A percentile compares a stretch with the other conserved stretches of the same genome.
Evolutionary conservation across 2,888 invertebrate species (phyloP).

Genomic region (Chouioia cunea): DNA sequence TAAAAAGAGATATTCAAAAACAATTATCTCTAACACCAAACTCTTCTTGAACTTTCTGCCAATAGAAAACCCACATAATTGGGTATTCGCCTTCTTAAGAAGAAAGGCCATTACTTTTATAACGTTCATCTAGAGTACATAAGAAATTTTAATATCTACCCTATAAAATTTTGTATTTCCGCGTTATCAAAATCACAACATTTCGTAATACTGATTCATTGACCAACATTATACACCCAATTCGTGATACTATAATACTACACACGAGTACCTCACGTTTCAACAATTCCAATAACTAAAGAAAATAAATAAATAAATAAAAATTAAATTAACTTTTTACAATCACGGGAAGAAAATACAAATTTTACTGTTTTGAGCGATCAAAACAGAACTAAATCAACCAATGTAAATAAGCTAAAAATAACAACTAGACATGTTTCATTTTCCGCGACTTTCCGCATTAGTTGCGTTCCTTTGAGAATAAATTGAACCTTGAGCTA

Average conservation of each 20-base stretch:
- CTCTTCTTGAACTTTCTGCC: no score
- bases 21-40: no score
- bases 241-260: neutral
- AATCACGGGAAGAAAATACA: neutral
- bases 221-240: neutral
- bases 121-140: slow-evolving; percentile 18
- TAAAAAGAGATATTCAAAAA: no score
- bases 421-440: slow-evolving; percentile 64
- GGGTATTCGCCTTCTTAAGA: no score
- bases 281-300: neutral
- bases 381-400: slow-evolving; percentile 16
- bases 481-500: slow-evolving; percentile 86
- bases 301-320: slow-evolving; percentile 19
- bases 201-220: slow-evolving; percentile 37
- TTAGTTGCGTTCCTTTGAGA: slow-evolving; percentile 73
- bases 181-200: slow-evolving; percentile 18
- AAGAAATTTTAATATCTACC: slow-evolving; percentile 21
- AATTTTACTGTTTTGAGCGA: neutral
- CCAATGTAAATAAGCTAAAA: slow-evolving; percentile 53
- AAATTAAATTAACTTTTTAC: slow-evolving; percentile 11
- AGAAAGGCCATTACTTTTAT: no score
- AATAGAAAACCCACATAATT: no score
- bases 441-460: slow-evolving; percentile 71
- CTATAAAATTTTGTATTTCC: slow-evolving; percentile 22
- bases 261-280: neutral